Conservation (phyloP, 2,888 invertebrate genomes). For the Paralinhomoeus sp. region DNA sequence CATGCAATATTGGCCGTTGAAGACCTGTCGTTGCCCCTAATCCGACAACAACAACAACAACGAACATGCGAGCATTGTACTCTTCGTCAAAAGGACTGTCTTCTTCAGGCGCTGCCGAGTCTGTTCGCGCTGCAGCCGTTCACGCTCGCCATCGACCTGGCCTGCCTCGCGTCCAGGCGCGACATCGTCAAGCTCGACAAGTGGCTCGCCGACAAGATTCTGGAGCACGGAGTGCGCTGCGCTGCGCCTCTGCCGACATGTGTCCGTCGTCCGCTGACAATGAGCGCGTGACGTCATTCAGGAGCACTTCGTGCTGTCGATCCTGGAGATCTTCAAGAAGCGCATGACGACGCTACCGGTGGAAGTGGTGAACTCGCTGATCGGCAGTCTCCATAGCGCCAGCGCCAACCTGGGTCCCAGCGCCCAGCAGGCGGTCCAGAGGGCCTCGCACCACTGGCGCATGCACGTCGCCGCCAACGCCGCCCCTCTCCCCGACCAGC, state of each 20-base stretch:
- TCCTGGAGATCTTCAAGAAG: conserved; percentile 10
- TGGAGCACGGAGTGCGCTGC: conserved; percentile 54
- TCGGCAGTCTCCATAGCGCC: no score
- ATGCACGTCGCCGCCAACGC: background rate
- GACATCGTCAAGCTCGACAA: conserved; percentile 94
- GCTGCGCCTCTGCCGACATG: background rate
- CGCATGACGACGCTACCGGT: conserved; percentile 4
- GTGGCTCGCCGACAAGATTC: conserved; percentile 88
- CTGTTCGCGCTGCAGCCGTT: conserved; percentile 65
- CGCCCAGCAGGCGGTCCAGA: no score
- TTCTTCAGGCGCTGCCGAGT: conserved; percentile 47
- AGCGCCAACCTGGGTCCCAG: no score
- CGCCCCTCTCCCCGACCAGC: background rate
- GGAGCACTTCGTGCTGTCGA: conserved; percentile 11
- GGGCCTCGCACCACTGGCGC: no score
- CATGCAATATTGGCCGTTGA: no score
- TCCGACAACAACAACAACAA: no score
- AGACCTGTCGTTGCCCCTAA: no score
- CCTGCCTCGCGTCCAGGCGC: conserved; percentile 79
- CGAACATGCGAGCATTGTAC: background rate
- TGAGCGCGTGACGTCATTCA: background rate
- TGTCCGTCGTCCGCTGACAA: no score
- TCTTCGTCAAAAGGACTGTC: background rate
- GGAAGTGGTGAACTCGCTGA: no score
- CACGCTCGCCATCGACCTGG: conserved; percentile 84